Evolutionary conservation across 1,140 invertebrate genomes (phyloP).

Genomic region (Choristoneura fumiferana): DNA sequence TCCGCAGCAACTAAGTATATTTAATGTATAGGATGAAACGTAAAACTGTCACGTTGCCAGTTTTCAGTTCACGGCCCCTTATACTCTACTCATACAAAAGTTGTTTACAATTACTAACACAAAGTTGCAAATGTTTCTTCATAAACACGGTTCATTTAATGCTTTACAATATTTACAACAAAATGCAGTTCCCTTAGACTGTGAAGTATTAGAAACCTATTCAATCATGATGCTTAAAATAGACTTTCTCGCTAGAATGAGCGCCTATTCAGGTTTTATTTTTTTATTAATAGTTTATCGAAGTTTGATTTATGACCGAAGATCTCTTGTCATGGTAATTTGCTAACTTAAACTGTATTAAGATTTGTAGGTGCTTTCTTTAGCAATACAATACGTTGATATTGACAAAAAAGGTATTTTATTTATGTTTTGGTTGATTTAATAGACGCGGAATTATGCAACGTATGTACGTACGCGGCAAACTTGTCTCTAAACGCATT

Average conservation of each 20-base stretch:
- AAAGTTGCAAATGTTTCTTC: background rate
- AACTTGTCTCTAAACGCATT: background rate
- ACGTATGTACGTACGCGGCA: background rate
- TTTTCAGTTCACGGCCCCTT: background rate
- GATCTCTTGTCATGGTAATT: slow-evolving; percentile 4
- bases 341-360: background rate
- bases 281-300: slow-evolving; percentile 3
- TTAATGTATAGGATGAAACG: no score
- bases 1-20: no score
- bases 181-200: background rate
- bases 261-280: slow-evolving; percentile 6
- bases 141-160: background rate
- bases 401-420: background rate
- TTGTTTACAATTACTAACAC: slow-evolving; percentile 2
- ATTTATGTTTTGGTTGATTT: background rate
- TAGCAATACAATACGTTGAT: background rate
- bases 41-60: slow-evolving; percentile 7
- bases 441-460: background rate
- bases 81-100: background rate
- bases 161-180: background rate
- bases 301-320: slow-evolving; percentile 4
- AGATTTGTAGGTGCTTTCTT: background rate
- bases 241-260: slow-evolving; percentile 7
- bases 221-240: slow-evolving; percentile 15
- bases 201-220: slow-evolving; percentile 8